These are phyloP conservation scores for Drosophila mettleri DNA, from an alignment of 2,888 invertebrate species.

Conservation along the genomic window DNA sequence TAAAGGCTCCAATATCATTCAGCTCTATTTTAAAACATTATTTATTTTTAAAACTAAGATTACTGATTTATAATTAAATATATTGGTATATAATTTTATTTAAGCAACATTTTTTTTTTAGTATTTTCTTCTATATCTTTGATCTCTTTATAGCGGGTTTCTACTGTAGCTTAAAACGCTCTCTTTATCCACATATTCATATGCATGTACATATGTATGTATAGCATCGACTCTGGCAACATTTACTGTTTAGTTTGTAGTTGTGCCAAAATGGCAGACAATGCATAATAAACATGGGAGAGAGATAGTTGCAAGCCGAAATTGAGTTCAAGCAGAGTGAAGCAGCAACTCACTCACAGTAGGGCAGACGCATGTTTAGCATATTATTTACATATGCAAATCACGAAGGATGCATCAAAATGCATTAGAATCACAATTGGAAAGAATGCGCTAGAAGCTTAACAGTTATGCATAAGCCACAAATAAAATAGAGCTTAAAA, in stretches of 20 bases:
- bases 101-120: background rate
- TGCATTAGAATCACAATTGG: conserved; percentile 17
- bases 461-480: background rate
- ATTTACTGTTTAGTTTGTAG: conserved; percentile 58
- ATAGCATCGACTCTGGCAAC: conserved; percentile 19
- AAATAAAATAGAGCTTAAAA: background rate
- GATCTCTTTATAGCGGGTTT: background rate
- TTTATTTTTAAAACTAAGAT: no score
- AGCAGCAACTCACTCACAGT: background rate
- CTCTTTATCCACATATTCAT: background rate
- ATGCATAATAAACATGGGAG: conserved; percentile 28
- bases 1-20: no score
- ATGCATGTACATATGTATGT: background rate
- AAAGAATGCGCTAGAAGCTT: background rate
- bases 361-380: conserved; percentile 6
- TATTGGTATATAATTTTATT: no score
- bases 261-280: conserved; percentile 51
- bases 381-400: conserved; percentile 39
- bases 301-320: conserved; percentile 39
- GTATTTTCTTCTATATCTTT: background rate
- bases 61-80: no score
- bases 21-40: no score
- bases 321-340: conserved; percentile 42
- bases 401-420: conserved; percentile 20
- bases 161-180: background rate